Evolutionary conservation across 2,888 invertebrate species (phyloP), one percentile per base, ranked within the genome.

Genomic region (Monopis laevigella): DNA sequence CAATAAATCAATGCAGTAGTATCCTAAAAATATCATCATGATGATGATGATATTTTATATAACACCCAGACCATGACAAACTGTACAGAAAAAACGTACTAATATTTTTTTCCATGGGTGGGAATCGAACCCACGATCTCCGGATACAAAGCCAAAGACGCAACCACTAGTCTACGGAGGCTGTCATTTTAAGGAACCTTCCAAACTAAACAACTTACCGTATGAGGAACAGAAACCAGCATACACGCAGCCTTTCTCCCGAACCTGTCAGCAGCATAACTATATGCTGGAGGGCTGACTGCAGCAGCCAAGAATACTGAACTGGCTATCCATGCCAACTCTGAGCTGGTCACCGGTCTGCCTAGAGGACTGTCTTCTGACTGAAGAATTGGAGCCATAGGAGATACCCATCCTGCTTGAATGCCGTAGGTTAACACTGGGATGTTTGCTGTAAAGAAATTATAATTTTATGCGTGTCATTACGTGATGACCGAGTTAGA

Each of bases 361-460:
- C 59, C 57, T 3, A 62, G 54, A 1, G 74, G 70, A 2, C 71
- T 65, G 8, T 46, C 38, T 12, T 55, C 52, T 1, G 71, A 65
- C 44, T 68, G 59, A 43, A 82, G 55, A 26, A 65, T 49, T n/a
- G 65, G 63, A 24, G 72, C 59, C 48, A 71, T 70, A 8, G 80
- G 74, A 3, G 82, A 77, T 7, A 75, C 58, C 74, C 78, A 82
- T 14, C 77, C 80, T 2, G 65, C 54, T 45, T 69, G 68, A 18
- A 69, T 55, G 2, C 81, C 81, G 44, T 74, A 66, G 14, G 65
- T 68, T 46, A 80, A 56, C 34, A 73, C 48, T 18, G 71, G 63
- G 26, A 70, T 50, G 48, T 74, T 74, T 1, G 65, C 81, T 82
- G 59, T 27, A 62, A 63, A 38, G 11, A 11, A 29, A 29, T 11